A percentile compares a stretch with the other conserved stretches of the same genome.
Evolutionary conservation across 30 jellyfish, hydroid and myxozoan species (phyloP).

Genomic region (Aurelia sp.): DNA sequence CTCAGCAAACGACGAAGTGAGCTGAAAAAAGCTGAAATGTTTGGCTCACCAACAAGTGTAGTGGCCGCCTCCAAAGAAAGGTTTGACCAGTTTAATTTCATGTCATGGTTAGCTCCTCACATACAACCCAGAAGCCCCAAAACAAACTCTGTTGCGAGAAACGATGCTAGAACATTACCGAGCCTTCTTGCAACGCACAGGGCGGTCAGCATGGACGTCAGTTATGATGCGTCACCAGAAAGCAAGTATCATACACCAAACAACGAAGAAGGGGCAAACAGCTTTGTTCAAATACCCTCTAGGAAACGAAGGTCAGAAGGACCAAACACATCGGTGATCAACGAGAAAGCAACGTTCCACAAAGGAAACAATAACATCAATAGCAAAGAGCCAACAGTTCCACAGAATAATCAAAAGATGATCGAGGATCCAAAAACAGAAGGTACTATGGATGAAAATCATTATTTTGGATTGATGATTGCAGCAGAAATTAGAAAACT

Average conservation of each 20-base stretch:
- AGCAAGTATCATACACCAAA: too few relatives aligned
- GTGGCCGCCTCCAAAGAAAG: constrained; percentile 22
- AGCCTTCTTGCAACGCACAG: neutral
- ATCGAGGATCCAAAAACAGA: neutral
- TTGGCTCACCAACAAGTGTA: constrained; percentile 26
- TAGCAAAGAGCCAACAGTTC: neutral
- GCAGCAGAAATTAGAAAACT: neutral
- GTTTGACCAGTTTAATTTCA: constrained; percentile 12
- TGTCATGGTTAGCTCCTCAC: constrained; percentile 58
- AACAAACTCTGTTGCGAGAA: neutral
- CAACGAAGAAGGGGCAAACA: neutral
- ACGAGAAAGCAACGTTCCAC: neutral
- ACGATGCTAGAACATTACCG: neutral
- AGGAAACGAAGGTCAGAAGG: neutral
- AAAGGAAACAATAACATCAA: neutral
- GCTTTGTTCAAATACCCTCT: neutral
- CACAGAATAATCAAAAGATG: neutral
- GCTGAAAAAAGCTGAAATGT: constrained; percentile 21
- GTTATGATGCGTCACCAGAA: neutral
- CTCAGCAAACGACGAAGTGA: constrained; percentile 32
- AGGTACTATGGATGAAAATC: neutral
- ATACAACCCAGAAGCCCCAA: constrained; percentile 24
- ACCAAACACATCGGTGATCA: neutral
- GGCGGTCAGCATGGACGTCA: neutral
- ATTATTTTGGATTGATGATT: constrained; percentile 3